phyloP scores from a whole-genome alignment of 2,888 invertebrate genomes.

The Prenolepis imparis region DNA sequence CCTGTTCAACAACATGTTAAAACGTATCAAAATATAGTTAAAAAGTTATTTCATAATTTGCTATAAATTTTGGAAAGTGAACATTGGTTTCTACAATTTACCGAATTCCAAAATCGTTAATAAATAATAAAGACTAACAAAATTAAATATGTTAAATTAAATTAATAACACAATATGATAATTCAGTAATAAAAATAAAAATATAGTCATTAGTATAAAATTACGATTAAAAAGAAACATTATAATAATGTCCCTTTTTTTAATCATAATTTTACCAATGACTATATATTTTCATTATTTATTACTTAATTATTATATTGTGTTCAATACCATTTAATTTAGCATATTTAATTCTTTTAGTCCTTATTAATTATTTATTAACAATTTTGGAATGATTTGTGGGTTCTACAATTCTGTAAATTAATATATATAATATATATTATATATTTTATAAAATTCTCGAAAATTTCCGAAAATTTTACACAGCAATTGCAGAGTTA shows the following conservation, averaged over 20 bases:
- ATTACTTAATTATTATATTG: neutral
- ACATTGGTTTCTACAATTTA: neutral
- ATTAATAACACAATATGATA: neutral
- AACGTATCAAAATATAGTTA: no score
- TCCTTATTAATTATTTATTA: neutral
- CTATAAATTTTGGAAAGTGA: neutral
- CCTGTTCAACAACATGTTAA: no score
- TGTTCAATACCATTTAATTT: neutral
- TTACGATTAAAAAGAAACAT: neutral
- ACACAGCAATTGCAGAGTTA: neutral
- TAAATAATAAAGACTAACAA: neutral
- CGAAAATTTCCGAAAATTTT: neutral
- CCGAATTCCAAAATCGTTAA: neutral
- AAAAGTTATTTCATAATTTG: neutral
- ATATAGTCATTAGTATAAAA: neutral
- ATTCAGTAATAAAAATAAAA: neutral
- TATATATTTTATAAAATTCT: neutral
- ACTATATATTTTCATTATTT: neutral
- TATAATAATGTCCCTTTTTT: neutral
- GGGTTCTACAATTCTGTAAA: neutral
- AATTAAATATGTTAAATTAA: neutral
- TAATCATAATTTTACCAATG: neutral
- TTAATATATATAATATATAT: neutral
- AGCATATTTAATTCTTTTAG: neutral
- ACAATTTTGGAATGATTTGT: neutral